Percentiles rank a stretch among this genome's conserved stretches.
These are phyloP conservation scores for Thryonomys swinderianus DNA, from an alignment of 2,113 vertebrate genomes.

Conservation along the genomic window DNA sequence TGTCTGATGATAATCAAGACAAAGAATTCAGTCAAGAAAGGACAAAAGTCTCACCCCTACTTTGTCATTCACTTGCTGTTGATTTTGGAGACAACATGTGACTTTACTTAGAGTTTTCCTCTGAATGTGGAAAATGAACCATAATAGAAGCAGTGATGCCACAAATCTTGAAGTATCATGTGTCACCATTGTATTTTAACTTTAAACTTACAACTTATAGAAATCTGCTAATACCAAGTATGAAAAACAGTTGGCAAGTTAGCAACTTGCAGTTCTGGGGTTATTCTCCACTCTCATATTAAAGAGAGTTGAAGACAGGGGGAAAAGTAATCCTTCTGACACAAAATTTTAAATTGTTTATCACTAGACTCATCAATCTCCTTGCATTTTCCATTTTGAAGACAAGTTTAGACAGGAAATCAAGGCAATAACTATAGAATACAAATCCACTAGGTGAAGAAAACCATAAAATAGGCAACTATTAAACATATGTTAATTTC, in stretches of 20 bases:
- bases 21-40: slow-evolving; percentile 12
- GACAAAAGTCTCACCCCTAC: neutral
- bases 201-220: neutral
- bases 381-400: neutral
- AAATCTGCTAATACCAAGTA: neutral
- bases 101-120: neutral
- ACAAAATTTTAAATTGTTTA: neutral
- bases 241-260: neutral
- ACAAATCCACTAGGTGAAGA: neutral
- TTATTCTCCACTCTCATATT: neutral
- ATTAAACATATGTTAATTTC: neutral
- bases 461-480: neutral
- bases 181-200: neutral
- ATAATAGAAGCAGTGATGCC: neutral
- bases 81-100: neutral
- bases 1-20: neutral
- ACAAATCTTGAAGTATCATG: slow-evolving; percentile 8
- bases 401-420: neutral
- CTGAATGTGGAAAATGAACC: slow-evolving; percentile 35
- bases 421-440: neutral
- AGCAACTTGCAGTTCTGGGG: neutral
- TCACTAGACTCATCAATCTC: neutral
- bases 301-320: neutral
- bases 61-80: neutral
- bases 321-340: neutral